phyloP scores from a whole-genome alignment of 2,113 vertebrate species.

The Hyla sarda region DNA sequence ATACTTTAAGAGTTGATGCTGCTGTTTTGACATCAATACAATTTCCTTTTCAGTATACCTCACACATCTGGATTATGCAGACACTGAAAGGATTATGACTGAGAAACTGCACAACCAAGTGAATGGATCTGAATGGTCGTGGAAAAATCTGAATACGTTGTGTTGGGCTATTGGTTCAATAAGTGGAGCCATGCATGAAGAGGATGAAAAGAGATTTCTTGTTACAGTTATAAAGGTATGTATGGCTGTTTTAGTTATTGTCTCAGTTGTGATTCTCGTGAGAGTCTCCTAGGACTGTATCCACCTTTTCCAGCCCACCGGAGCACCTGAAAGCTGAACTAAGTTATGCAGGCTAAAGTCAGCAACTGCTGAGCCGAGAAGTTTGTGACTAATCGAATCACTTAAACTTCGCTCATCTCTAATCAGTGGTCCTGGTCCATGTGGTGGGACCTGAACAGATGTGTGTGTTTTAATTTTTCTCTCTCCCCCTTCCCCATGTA shows the following conservation, averaged over 20 bases:
- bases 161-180: conserved; percentile 99
- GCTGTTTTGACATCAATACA: background rate
- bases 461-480: too few species aligned
- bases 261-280: too few species aligned
- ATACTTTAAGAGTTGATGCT: background rate
- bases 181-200: conserved; percentile 98
- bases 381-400: too few species aligned
- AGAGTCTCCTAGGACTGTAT: too few species aligned
- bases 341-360: too few species aligned
- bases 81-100: conserved; percentile 98
- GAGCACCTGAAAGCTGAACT: too few species aligned
- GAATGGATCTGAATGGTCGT: conserved; percentile 97
- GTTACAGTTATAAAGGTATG: conserved; percentile 97
- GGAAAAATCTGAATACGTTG: conserved; percentile 97
- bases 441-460: too few species aligned
- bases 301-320: too few species aligned
- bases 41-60: conserved; percentile 84
- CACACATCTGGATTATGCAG: conserved; percentile 97
- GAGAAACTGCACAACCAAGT: conserved; percentile 99
- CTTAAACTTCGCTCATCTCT: too few species aligned
- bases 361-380: too few species aligned
- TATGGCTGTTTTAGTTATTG: background rate
- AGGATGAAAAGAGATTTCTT: conserved; percentile 97
- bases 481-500: conserved; percentile 65
- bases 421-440: too few species aligned